Evolutionary conservation across 2,113 vertebrate species (phyloP), one percentile per base, ranked within the genome.

Genomic region (Plecturocebus donacophilus): DNA sequence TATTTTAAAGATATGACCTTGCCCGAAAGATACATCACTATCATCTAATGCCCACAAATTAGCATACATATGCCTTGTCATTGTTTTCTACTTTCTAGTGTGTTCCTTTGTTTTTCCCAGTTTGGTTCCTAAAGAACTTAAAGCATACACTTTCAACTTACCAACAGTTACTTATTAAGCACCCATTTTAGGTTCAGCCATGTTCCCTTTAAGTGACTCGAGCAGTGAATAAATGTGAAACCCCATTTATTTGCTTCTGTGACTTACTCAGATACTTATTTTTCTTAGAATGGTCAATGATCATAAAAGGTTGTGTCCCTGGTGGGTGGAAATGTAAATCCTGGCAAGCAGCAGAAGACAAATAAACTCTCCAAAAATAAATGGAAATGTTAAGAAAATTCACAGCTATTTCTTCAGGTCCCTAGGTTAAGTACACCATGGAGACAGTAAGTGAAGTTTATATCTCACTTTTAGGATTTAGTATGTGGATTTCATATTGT

Each of bases 221-320:
- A 79, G 56, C 47, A 87, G 42, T 84, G 79, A 94, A 94, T 97
- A 96, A 96, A 97, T 89, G 54, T 94, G 79, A 95, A 89, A 93
- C 80, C 73, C 73, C 86, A 89, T 95, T 96, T 97, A 93, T 96
- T 97, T 97, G 47, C 93, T 86, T 95, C 80, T 91, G 73, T 89
- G 83, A 27, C 56, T 95, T 97, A 49, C 89, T 93, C 49, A 92
- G 73, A 94, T 91, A 87, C 94, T 95, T 92, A 76, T 96, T 98
- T 97, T 97, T 96, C 87, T 97, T 94, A 88, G 61, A 94, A 83
- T 96, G 95, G 86, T 81, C 95, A 96, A 87, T 93, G 91, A 94
- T 97, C 82, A 94, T 91, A 84, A 97, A 97, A 94, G 54, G 66
- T 93, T 96, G 70, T 94, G 82, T 97, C 95, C 56, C 95, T 82